A percentile compares a stretch with the other conserved stretches of the same genome.
Conservation (phyloP, 2,888 invertebrate genomes). For the Eustalomyia histrio region DNA sequence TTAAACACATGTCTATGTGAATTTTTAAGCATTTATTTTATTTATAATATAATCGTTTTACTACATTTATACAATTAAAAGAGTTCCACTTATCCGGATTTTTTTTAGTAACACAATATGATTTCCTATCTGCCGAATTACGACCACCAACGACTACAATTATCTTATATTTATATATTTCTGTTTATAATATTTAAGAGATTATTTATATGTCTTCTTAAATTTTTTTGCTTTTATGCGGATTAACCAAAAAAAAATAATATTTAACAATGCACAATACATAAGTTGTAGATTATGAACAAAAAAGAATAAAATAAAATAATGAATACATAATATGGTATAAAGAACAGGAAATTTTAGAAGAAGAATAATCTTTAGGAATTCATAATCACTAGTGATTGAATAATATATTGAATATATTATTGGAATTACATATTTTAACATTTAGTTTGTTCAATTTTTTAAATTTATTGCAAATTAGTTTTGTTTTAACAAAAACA, state of each 20-base stretch:
- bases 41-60: too few species aligned
- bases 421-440: constrained; percentile 54
- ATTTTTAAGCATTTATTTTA: too few species aligned
- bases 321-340: constrained; percentile 27
- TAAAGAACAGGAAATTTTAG: constrained; percentile 24
- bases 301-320: constrained; percentile 6
- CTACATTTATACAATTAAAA: too few species aligned
- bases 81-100: too few species aligned
- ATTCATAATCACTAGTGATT: constrained; percentile 33
- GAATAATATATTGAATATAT: constrained; percentile 53
- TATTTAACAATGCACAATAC: constrained; percentile 31
- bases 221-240: not conserved
- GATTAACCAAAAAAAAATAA: constrained; percentile 17
- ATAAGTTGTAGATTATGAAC: constrained; percentile 25
- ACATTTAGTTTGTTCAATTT: constrained; percentile 46
- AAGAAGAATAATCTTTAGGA: constrained; percentile 43
- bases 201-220: constrained; percentile 32
- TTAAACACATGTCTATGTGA: too few species aligned
- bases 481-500: constrained; percentile 23
- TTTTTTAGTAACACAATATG: too few species aligned
- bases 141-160: not conserved
- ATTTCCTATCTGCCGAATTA: too few species aligned
- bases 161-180: not conserved
- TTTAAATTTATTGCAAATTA: constrained; percentile 38
- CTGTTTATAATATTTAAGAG: constrained; percentile 12